Conservation (phyloP, 1,140 invertebrate genomes). For the Pogonus chalceus region DNA sequence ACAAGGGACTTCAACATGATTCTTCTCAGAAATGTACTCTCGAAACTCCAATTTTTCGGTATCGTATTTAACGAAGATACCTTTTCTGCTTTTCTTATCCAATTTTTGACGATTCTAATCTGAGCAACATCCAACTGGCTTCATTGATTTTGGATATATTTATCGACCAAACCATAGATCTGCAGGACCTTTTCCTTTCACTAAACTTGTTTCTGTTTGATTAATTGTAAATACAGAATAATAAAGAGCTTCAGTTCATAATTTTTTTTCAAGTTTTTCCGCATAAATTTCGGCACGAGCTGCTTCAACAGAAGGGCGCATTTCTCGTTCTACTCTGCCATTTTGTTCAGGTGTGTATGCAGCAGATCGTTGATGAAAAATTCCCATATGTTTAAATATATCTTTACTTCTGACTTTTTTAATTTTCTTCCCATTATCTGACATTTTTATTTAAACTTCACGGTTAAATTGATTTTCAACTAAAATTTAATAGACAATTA, state of each 20-base stretch:
- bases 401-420: constrained; percentile 16
- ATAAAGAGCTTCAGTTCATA: constrained; percentile 22
- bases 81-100: too few species aligned
- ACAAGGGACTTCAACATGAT: too few species aligned
- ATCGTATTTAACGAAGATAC: too few species aligned
- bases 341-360: constrained; percentile 33
- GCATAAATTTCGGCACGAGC: constrained; percentile 22
- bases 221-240: constrained; percentile 22
- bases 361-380: constrained; percentile 21
- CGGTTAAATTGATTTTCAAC: constrained; percentile 19
- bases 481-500: constrained; percentile 21
- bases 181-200: constrained; percentile 13
- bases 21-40: too few species aligned
- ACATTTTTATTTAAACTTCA: constrained; percentile 21
- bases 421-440: constrained; percentile 29
- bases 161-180: constrained; percentile 19
- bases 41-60: too few species aligned
- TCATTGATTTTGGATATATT: too few species aligned
- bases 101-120: too few species aligned
- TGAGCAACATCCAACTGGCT: too few species aligned
- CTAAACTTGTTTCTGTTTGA: constrained; percentile 18
- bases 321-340: constrained; percentile 32
- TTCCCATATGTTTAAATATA: constrained; percentile 17
- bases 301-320: constrained; percentile 31
- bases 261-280: constrained; percentile 13